Base-by-base conservation (phyloP, 2,797 vertebrate genomes). In the Lemur catta region DNA sequence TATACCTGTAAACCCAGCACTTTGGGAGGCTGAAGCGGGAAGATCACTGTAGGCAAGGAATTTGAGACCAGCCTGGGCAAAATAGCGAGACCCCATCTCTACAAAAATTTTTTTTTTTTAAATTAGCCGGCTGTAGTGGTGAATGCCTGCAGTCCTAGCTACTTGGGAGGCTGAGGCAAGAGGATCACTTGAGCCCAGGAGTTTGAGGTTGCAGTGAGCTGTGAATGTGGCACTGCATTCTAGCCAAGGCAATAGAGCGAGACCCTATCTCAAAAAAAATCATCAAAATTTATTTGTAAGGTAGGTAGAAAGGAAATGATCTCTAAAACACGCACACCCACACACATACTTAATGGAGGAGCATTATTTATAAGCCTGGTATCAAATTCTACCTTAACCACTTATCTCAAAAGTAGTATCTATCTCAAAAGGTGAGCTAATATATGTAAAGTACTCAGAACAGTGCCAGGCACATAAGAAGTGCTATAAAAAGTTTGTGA, bases 241-340 rank as follows among this genome's bases (percentile, higher is more conserved):
- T 65, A 20, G 63, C 15, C 33, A 17, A 7, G 63, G 17, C 15
- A n/a, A 20, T n/a, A 65, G 33, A 65, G 33, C 0, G 15, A 65
- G 17, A 9, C 63, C 33, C 63, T 65, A 4, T 65, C 33, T 65
- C 63, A 65, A 65, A 30, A 65, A 65, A n/a, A 33, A 65, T 65
- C 12, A 93, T 74, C 43, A 91, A n/a, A 59, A n/a, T 76, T 50
- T 95, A 85, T 67, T 95, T 93, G 43, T 38, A 94, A 26, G 13
- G 30, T 91, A 86, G 63, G 8, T 72, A 80, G 52, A 88, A 48
- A 9, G 41, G 14, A 55, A 69, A 59, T 46, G 11, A 92, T 75
- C 61, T 38, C 63, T 8, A 57, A 48, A 65, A 50, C 8, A 65
- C 41, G 18, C 1, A 55, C 18, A 61, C 4, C 11, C 2, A 28